Base-by-base conservation (phyloP, 2,797 vertebrate genomes). In the Poeciliopsis gracilis region DNA sequence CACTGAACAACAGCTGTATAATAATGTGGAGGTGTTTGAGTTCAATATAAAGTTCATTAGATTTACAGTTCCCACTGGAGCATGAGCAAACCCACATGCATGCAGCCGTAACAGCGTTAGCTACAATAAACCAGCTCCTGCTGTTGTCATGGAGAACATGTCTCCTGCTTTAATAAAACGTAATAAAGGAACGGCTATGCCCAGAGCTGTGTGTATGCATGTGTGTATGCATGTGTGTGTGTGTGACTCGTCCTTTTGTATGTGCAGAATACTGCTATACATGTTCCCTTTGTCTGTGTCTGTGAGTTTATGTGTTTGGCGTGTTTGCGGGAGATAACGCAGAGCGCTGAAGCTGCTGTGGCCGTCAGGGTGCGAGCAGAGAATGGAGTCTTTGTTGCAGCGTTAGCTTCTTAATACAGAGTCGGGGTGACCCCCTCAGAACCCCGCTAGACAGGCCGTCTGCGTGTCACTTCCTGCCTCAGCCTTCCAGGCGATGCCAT, bases 401-500 rank as follows among this genome's bases (percentile, higher is more conserved):
- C 38, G 30, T 83, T 83, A 80, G 89, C 83, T 92, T 92, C 90
- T 94, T 87, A 88, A 94, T 94, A 93, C 90, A 88, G 94, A 90
- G 77, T 91, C 63, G 80, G 87, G 88, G 92, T 90, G 92, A 92
- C 92, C 93, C 86, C 87, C 86, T 84, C 78, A 83, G 80, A 83
- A 86, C 81, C 87, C 84, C 71, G 67, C 82, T 75, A 94, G 92
- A 94, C 93, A 91, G 84, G 73, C 89, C 88, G 93, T 93, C 93
- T 94, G 87, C 9, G 72, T 92, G 91, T 94, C 92, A 94, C 94
- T 95, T 96, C 94, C 95, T 95, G 92, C 75, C 82, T 80, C 18
- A 70, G 87, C 78, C 84, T 53, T 76, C 67, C 6, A 79, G 91
- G 90, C 87, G 45, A 91, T 25, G 86, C 93, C 83, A 95, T 91